Conservation (phyloP, 2,113 vertebrate species). For the Colaptes auratus region DNA sequence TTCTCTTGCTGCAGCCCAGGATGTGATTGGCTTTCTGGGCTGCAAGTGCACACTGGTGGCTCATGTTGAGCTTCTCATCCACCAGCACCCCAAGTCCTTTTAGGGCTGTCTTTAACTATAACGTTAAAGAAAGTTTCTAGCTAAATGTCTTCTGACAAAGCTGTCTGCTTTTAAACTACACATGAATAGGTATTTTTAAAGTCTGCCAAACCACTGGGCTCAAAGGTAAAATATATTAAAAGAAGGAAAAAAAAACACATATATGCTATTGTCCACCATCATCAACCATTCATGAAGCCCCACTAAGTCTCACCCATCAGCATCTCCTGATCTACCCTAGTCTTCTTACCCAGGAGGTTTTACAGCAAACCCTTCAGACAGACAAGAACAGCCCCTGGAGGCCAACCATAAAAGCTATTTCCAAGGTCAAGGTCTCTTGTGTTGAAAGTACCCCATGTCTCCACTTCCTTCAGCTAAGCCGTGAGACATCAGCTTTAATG, state of each 20-base stretch:
- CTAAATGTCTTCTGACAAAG: neutral
- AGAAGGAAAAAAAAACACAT: neutral
- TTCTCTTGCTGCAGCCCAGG: too few species aligned
- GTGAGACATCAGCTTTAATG: neutral
- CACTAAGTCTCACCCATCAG: neutral
- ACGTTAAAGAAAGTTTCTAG: neutral
- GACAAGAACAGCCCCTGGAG: neutral
- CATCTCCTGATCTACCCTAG: neutral
- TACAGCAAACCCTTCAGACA: neutral
- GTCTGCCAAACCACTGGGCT: neutral
- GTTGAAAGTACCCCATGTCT: neutral
- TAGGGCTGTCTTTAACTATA: neutral
- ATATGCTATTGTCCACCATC: neutral
- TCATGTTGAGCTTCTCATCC: too few species aligned
- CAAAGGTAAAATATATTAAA: neutral
- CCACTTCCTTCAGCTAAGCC: neutral
- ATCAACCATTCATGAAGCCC: neutral
- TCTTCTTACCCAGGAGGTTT: neutral
- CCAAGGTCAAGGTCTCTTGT: neutral
- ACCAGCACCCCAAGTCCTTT: too few species aligned
- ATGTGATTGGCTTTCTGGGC: too few species aligned
- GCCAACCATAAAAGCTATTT: neutral
- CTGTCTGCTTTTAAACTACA: neutral
- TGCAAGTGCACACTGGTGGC: too few species aligned
- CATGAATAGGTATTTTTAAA: neutral